Conservation (phyloP, 2,113 vertebrate genomes). For the Panthera tigris region DNA sequence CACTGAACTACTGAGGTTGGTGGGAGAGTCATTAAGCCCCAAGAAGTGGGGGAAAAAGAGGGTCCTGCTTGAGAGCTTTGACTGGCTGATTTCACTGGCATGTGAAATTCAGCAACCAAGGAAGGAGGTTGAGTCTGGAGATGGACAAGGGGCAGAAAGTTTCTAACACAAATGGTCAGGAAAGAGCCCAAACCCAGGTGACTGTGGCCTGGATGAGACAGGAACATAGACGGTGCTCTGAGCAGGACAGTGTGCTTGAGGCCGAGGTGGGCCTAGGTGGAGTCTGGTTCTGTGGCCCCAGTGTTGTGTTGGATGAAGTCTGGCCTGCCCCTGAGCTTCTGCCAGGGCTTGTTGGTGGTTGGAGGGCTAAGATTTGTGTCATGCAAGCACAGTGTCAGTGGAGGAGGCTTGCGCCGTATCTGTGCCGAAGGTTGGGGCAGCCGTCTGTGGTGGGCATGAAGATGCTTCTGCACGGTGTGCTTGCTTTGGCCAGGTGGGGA, state of each 20-base stretch:
- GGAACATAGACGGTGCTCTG: background rate
- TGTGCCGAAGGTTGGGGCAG: background rate
- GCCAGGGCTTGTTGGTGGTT: background rate
- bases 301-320: background rate
- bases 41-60: background rate
- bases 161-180: background rate
- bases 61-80: background rate
- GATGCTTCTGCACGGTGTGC: slow-evolving; percentile 36
- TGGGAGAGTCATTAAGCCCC: background rate
- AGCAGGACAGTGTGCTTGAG: background rate
- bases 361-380: slow-evolving; percentile 35
- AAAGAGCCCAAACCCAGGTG: background rate
- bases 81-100: background rate
- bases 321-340: background rate
- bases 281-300: background rate
- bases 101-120: background rate
- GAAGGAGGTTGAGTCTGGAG: background rate
- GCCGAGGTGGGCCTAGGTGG: background rate
- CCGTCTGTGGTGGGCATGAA: background rate
- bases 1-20: background rate
- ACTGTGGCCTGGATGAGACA: background rate
- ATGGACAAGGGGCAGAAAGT: background rate
- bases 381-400: background rate
- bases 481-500: slow-evolving; percentile 19
- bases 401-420: background rate